phyloP scores from a whole-genome alignment of 1,140 invertebrate species.

The Drosophila sproati region DNA sequence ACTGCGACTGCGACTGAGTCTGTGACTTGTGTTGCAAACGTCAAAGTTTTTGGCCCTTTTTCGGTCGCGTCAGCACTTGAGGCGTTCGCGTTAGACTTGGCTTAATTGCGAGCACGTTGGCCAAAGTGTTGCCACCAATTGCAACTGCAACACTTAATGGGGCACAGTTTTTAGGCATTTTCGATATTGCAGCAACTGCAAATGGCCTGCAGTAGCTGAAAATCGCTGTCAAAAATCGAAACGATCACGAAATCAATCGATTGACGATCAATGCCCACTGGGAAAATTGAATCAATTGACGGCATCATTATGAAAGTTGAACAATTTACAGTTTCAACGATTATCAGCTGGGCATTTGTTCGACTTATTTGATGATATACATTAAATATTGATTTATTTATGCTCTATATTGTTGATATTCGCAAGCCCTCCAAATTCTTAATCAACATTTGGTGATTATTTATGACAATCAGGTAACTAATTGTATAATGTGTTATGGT shows the following conservation, averaged over 20 bases:
- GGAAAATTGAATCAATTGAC: constrained; percentile 11
- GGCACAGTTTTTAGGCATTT: constrained; percentile 4
- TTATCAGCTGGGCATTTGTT: neutral
- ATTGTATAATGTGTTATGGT: too few relatives aligned
- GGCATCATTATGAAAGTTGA: neutral
- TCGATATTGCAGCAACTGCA: constrained; percentile 22
- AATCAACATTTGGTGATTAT: too few relatives aligned
- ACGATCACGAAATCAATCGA: constrained; percentile 29
- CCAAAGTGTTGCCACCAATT: constrained; percentile 51
- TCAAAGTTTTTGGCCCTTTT: constrained; percentile 31
- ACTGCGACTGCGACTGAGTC: too few relatives aligned
- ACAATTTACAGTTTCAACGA: neutral
- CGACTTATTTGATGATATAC: neutral
- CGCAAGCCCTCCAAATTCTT: too few relatives aligned
- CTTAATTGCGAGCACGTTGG: constrained; percentile 43
- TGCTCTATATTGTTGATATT: neutral
- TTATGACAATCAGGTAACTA: too few relatives aligned
- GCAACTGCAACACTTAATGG: constrained; percentile 55
- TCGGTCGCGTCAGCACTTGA: constrained; percentile 15
- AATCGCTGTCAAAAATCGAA: constrained; percentile 5
- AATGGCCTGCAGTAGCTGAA: constrained; percentile 5
- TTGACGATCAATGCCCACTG: constrained; percentile 8
- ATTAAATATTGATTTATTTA: neutral
- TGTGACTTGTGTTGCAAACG: constrained; percentile 34
- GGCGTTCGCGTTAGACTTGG: constrained; percentile 27